Percentiles rank a stretch among this genome's conserved stretches.
Evolutionary conservation across 2,113 vertebrate genomes (phyloP).

Genomic region (Charina bottae): DNA sequence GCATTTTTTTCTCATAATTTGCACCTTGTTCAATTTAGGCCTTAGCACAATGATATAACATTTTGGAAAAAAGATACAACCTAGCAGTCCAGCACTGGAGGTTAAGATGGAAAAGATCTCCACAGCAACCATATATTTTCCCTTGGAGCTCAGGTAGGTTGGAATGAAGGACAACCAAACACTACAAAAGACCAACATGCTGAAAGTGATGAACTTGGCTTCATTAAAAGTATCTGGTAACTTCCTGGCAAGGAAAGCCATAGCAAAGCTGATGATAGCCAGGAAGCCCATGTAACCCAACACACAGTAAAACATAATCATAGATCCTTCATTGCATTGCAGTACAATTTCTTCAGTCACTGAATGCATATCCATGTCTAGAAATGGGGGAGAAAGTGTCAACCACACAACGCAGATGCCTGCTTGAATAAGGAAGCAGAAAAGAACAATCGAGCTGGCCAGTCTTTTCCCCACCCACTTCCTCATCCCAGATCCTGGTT

Average conservation of each 20-base stretch:
- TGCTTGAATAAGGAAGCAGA: background rate
- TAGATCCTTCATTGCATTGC: background rate
- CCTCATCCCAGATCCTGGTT: background rate
- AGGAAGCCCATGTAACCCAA: background rate
- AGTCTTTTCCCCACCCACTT: background rate
- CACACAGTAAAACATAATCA: background rate
- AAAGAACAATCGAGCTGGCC: background rate
- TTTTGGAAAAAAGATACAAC: background rate
- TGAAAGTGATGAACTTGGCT: background rate
- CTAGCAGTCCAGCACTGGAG: background rate
- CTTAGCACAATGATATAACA: background rate
- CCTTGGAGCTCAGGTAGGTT: background rate
- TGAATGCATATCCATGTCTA: background rate
- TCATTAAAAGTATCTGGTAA: background rate
- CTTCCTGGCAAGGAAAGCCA: background rate
- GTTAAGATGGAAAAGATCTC: background rate
- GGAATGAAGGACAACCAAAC: background rate
- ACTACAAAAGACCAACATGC: conserved; percentile 3
- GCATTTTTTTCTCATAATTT: background rate
- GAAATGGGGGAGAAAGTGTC: background rate
- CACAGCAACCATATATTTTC: background rate
- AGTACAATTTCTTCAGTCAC: background rate
- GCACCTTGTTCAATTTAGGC: background rate
- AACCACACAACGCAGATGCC: background rate
- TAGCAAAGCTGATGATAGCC: background rate